These are phyloP conservation scores for Oxyura jamaicensis DNA, from an alignment of 2,113 vertebrate genomes.

Conservation along the genomic window DNA sequence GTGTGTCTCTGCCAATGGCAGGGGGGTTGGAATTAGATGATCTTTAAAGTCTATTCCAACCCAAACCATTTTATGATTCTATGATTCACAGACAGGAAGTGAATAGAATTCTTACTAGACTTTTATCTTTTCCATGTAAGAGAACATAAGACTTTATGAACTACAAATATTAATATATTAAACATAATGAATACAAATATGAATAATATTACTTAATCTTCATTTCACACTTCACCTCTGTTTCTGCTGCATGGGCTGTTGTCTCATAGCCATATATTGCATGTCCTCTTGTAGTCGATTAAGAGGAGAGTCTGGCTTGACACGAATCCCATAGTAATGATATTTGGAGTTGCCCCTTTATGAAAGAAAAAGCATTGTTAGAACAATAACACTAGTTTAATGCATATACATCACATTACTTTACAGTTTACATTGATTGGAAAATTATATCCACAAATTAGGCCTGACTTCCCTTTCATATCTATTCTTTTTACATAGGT, in stretches of 20 bases:
- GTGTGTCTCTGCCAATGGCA: no score
- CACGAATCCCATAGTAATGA: constrained; percentile 87
- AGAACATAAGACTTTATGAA: background rate
- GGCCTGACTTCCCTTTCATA: background rate
- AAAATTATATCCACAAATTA: background rate
- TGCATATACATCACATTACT: background rate
- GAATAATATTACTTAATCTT: background rate
- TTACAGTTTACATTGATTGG: background rate
- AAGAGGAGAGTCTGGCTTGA: constrained; percentile 87
- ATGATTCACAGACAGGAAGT: background rate
- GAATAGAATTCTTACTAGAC: background rate
- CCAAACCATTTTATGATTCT: background rate
- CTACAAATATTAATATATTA: background rate
- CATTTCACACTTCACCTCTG: constrained; percentile 75
- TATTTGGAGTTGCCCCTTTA: constrained; percentile 86
- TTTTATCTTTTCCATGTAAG: background rate
- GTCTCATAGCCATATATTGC: constrained; percentile 89
- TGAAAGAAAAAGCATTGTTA: constrained; percentile 48
- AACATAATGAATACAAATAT: no score
- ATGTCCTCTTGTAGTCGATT: constrained; percentile 87
- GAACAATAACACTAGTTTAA: background rate
- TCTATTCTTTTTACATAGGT: background rate
- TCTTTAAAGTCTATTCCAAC: no score
- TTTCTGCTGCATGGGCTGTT: constrained; percentile 88
- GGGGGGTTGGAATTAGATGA: no score